A percentile compares a stretch with the other conserved stretches of the same genome.
Evolutionary conservation across 2,113 vertebrate species (phyloP).

Genomic region (Ciconia maguari): DNA sequence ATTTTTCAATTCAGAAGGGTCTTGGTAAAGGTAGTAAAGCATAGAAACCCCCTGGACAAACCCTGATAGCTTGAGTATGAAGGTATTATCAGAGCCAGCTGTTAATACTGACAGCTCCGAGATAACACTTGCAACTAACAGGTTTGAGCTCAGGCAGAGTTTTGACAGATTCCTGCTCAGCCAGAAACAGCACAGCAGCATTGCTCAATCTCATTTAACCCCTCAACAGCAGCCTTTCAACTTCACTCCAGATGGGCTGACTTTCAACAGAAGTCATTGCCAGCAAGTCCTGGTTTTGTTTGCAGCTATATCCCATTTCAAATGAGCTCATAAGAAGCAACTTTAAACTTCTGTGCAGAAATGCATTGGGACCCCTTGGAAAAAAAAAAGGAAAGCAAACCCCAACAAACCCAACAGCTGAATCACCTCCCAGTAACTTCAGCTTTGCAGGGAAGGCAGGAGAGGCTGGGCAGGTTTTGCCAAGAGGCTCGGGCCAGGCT

Average conservation of each 20-base stretch:
- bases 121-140: neutral
- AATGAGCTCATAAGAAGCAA: neutral
- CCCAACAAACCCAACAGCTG: neutral
- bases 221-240: neutral
- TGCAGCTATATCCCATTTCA: neutral
- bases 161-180: neutral
- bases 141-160: neutral
- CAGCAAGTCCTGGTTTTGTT: neutral
- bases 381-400: neutral
- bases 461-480: neutral
- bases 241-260: neutral
- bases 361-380: neutral
- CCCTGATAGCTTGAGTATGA: neutral
- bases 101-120: conserved; percentile 1
- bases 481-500: neutral
- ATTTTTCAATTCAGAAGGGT: neutral
- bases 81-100: neutral
- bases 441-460: neutral
- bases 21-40: neutral
- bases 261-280: neutral
- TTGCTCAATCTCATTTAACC: neutral
- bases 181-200: neutral
- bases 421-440: neutral
- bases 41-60: neutral
- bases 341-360: neutral